Base-by-base conservation (phyloP, 2,113 vertebrate species). In the Etheostoma cragini region DNA sequence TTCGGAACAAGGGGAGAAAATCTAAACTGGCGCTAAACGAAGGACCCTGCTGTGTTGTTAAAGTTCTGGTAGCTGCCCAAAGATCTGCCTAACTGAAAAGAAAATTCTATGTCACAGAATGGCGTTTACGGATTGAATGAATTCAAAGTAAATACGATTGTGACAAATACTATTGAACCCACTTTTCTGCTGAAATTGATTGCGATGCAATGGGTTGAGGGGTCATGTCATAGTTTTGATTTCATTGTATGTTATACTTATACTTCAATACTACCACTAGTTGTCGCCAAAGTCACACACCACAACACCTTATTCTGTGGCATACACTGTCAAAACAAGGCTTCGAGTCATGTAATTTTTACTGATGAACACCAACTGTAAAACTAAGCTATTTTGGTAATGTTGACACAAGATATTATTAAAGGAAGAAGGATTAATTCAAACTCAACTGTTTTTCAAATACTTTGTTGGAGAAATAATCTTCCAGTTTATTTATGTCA, bases 1-100 rank as follows among this genome's bases (percentile, higher is more conserved):
- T 0, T 1, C n/a, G 8, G n/a, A 61, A 19, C 26, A 61, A 60
- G 64, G 64, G 66, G 24, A 74, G 49, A 46, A 79, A 80, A 70
- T 82, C 83, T 19, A 93, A 92, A 78, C 83, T 93, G 90, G 92
- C 92, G 93, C 91, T 91, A 88, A 93, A 92, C 61, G 76, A 74
- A 94, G 90, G 91, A 92, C 92, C 92, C 88, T 3, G 8, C 6
- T 71, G 53, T 93, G 87, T 87, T 91, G 86, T 85, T 80, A 70
- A 47, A 56, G 0, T 8, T 1, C 0, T n/a, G 6, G 0, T 21
- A 78, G 88, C 30, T 73, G 83, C 0, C 84, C 74, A 56, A 72
- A 0, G 1, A 78, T 57, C 21, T 85, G 91, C 93, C 89, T 84
- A 0, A 83, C 6, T 38, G 16, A 68, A 89, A 88, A 45, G 47